phyloP scores from a whole-genome alignment of 2,797 vertebrate genomes.

The Cyprinella venusta region DNA sequence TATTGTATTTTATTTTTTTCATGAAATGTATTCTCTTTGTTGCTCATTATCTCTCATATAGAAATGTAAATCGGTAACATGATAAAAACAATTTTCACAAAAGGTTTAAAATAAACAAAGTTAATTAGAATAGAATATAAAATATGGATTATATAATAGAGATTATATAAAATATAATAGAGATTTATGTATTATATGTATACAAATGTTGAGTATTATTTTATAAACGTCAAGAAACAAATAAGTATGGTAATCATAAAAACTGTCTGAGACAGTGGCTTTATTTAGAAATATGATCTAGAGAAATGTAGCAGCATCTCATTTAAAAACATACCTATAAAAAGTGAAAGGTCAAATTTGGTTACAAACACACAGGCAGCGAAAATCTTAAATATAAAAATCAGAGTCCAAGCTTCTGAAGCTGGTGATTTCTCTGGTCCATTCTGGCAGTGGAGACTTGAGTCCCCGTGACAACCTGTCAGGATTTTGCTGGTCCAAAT shows the following conservation, averaged over 20 bases:
- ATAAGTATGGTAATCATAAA: slow-evolving; percentile 55
- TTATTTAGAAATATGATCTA: slow-evolving; percentile 83
- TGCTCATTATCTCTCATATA: not conserved
- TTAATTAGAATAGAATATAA: not conserved
- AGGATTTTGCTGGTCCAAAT: slow-evolving; percentile 61
- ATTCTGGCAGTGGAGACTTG: slow-evolving; percentile 59
- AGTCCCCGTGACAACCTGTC: slow-evolving; percentile 65
- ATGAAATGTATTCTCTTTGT: not conserved
- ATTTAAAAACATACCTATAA: slow-evolving; percentile 74
- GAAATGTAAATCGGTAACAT: not conserved
- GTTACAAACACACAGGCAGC: slow-evolving; percentile 69
- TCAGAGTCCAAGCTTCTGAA: slow-evolving; percentile 73
- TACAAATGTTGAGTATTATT: not conserved
- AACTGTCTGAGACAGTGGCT: slow-evolving; percentile 80
- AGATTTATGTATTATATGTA: not conserved
- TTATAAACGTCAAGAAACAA: not conserved
- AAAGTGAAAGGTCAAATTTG: slow-evolving; percentile 74
- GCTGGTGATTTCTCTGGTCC: slow-evolving; percentile 69
- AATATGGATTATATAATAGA: too few species aligned
- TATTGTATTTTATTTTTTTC: too few species aligned
- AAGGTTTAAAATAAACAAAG: not conserved
- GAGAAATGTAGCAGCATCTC: slow-evolving; percentile 89
- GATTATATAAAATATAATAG: too few species aligned
- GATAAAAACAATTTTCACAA: not conserved
- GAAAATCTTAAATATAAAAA: slow-evolving; percentile 71